Evolutionary conservation across 2,888 invertebrate genomes (phyloP).

Genomic region (Machimus rusticus): DNA sequence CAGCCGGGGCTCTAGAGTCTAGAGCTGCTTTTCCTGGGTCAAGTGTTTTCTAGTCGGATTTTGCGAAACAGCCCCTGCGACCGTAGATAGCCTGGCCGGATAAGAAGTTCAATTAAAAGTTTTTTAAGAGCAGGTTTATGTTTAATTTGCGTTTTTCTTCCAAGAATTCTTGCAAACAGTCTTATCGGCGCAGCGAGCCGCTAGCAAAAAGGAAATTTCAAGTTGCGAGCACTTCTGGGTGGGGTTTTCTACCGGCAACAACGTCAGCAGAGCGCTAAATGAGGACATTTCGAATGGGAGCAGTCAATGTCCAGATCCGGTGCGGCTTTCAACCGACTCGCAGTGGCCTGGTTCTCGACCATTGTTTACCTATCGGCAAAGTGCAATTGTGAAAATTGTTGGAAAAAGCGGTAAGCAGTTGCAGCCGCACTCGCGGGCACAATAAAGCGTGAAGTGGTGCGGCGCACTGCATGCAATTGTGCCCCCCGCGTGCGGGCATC

Average conservation of each 20-base stretch:
- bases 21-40: not conserved
- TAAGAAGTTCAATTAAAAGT: conserved; percentile 23
- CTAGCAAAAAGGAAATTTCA: not conserved
- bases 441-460: not conserved
- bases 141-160: conserved; percentile 17
- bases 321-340: not conserved
- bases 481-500: not conserved
- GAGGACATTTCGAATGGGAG: conserved; percentile 1
- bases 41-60: not conserved
- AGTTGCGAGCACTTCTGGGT: not conserved
- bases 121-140: not conserved
- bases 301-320: conserved; percentile 9
- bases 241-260: not conserved
- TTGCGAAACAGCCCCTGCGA: not conserved
- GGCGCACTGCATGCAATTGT: not conserved
- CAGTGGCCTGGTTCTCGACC: not conserved
- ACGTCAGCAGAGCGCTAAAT: not conserved
- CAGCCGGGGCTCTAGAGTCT: not conserved
- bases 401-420: not conserved
- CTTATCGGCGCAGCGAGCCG: not conserved
- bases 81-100: not conserved
- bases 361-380: conserved; percentile 16
- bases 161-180: not conserved
- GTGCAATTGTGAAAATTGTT: conserved; percentile 15
- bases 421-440: not conserved